These are phyloP conservation scores for Chloroceryle amazona DNA, from an alignment of 2,797 vertebrate genomes.

Conservation along the genomic window DNA sequence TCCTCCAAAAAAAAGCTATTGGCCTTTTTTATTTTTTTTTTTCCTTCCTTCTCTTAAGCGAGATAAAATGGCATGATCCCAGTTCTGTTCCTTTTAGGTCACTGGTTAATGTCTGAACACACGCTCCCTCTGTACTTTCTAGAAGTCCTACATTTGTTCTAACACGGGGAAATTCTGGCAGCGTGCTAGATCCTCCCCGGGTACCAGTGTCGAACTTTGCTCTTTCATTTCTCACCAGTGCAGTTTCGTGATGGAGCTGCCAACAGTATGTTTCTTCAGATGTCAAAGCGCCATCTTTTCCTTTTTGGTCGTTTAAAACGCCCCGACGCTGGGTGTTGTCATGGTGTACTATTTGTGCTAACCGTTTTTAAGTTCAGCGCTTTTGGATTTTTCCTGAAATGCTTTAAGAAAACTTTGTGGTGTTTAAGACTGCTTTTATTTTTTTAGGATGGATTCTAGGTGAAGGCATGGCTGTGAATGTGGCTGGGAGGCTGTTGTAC, in stretches of 20 bases:
- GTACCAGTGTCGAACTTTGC: background rate
- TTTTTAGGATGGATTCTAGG: background rate
- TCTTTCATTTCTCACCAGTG: background rate
- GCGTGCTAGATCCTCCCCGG: rapidly evolving
- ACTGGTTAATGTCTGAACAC: background rate
- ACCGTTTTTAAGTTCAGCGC: background rate
- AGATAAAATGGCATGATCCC: background rate
- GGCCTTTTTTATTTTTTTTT: background rate
- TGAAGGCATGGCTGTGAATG: rapidly evolving
- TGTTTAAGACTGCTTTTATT: background rate
- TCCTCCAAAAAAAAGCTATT: background rate
- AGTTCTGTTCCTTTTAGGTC: background rate
- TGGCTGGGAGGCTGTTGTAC: background rate
- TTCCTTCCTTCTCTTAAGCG: background rate
- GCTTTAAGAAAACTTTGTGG: background rate
- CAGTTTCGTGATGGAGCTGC: rapidly evolving
- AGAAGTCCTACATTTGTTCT: background rate
- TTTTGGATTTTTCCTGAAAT: background rate
- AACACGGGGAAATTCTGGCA: background rate
- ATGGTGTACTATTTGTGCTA: rapidly evolving
- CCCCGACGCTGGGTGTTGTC: background rate
- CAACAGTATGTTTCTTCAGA: background rate
- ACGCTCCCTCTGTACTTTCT: background rate
- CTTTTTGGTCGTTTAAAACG: background rate
- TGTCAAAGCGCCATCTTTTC: background rate